Base-by-base conservation (phyloP, 2,888 invertebrate species). In the Allolobophora icterica region DNA sequence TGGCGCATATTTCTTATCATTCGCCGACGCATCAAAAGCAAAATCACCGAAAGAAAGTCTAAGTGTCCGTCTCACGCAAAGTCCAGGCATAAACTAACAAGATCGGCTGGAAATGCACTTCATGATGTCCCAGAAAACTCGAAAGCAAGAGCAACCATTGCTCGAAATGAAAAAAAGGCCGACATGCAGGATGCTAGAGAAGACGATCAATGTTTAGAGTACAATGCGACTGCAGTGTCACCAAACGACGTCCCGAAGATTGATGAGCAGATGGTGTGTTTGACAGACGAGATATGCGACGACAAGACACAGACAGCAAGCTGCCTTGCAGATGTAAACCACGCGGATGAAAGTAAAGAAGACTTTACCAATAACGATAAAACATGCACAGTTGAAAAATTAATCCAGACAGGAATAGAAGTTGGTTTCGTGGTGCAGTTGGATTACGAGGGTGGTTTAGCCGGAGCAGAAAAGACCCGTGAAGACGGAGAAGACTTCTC, bases 1-100 rank as follows among this genome's bases (percentile, higher is more conserved):
- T 98, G 98, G 96, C 97, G 97, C 96, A 99, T 99, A 96, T 99
- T 99, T 96, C 97, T 97, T 97, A 98, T 98, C 94, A 94, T 96
- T 38, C 94, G 95, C 35, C 71, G 71, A n/a, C 93, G 96, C 17
- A 94, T 95, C 17, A 93, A 92, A 89, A 3, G 38, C 21, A 30
- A n/a, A 71, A 71, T 71, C 71, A 71, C 52, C 24, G 52, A 52
- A 17, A 52, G 52, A 52, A 52, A 52, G 24, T 52, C 52, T 6
- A 52, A 30, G 13, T n/a, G n/a, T n/a, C 71, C n/a, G n/a, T 71
- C 71, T 11, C n/a, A 71, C 30, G 71, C 11, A 11, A n/a, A 13
- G 8, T 2, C 71, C 71, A n/a, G 71, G 30, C 71, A 71, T n/a
- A 71, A n/a, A 71, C 6, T 8, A n/a, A 71, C 71, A 71, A n/a